Evolutionary conservation across 23 tunicate genomes (phyloP).

Genomic region (Trididemnum clinides): DNA sequence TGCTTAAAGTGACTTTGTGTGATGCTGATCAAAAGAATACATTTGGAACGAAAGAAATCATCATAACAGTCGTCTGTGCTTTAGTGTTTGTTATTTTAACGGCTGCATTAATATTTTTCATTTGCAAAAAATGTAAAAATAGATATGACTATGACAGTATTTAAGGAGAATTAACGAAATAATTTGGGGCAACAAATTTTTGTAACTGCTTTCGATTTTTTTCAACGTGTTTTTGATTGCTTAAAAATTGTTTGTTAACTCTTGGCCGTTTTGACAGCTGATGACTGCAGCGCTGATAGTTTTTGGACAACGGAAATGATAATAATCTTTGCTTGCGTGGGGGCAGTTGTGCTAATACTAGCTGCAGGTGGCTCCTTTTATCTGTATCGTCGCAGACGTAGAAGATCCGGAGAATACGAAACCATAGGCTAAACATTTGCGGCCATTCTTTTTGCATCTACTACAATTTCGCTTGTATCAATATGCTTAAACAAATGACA

Average conservation of each 20-base stretch:
- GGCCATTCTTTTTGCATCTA: no score
- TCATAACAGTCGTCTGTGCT: constrained; percentile 4
- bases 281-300: constrained; percentile 41
- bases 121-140: constrained; percentile 4
- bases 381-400: background rate
- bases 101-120: constrained; percentile 6
- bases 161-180: no score
- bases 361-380: constrained; percentile 23
- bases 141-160: no score
- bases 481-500: no score
- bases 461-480: no score
- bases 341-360: constrained; percentile 21
- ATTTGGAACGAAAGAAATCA: constrained; percentile 20
- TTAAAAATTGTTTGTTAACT: background rate
- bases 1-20: background rate
- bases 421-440: no score
- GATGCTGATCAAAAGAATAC: background rate
- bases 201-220: constrained; percentile 17
- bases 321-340: constrained; percentile 29
- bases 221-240: background rate
- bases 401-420: constrained; percentile 5
- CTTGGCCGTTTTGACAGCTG: constrained; percentile 44
- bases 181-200: no score
- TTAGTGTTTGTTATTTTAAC: constrained; percentile 23
- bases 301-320: constrained; percentile 49